Base-by-base conservation (phyloP, 1,140 invertebrate genomes). In the Saccostrea glomerata region DNA sequence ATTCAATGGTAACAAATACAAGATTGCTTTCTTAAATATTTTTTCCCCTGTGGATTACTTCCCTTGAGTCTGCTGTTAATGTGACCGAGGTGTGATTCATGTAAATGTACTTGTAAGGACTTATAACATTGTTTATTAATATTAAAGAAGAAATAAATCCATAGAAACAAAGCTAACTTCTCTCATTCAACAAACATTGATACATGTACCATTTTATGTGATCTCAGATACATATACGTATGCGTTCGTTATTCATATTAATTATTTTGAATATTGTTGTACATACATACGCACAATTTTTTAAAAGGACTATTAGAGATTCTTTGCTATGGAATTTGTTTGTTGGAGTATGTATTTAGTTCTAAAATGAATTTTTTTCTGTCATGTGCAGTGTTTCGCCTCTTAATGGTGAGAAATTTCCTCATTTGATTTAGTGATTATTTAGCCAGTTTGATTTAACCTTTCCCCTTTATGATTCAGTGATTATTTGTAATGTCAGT, bases 211-310 rank as follows among this genome's bases (percentile, higher is more conserved):
- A 7, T 47, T 30, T 77, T 73, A 40, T 77, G 70, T 77, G 70
- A 77, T 77, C 70, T 77, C 70, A 77, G 30, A 25, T 73, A 73
- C 25, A 30, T 30, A 77, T 7, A 66, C 20, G 60, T 66, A 66
- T 23, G 23, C 60, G 47, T 77, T 25, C 70, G 36, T 77, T 77
- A 23, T 30, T 77, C 25, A 9, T 77, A 77, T 36, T 25, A 73
- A 13, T 73, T 23, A 13, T 30, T 63, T 30, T 13, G 12, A 30
- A 77, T 36, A 30, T 30, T 77, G 13, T 30, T 77, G 70, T 36
- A 77, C 25, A 30, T 77, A 25, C 25, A 77, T 77, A 77, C 70
- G 70, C 70, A 77, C 70, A 77, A 25, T 30, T 40, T 77, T 77
- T 77, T 77, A 15, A 30, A 30, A 30, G 11, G 25, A 25, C 15